Evolutionary conservation across 2,888 invertebrate species (phyloP).

Genomic region (Mythimna ferrago): DNA sequence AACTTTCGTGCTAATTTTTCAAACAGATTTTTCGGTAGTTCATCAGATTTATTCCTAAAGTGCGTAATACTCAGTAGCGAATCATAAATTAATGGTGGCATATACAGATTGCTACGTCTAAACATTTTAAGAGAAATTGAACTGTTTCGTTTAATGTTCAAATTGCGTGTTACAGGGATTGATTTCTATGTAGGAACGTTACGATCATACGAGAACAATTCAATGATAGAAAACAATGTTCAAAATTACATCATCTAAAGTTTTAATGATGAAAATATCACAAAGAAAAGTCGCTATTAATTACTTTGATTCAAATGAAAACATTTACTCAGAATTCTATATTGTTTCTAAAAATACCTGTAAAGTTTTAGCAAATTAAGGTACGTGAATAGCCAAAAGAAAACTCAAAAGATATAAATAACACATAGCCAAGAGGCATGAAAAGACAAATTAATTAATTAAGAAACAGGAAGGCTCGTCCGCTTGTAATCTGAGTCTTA

Average conservation of each 20-base stretch:
- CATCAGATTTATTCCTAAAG: too few relatives aligned
- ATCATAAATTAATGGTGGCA: too few relatives aligned
- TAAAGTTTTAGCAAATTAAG: background rate
- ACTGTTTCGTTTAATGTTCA: background rate
- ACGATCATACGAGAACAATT: background rate
- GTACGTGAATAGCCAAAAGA: background rate
- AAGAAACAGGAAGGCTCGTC: background rate
- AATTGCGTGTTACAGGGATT: background rate
- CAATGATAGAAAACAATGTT: background rate
- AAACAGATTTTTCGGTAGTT: too few relatives aligned
- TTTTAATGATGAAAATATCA: background rate
- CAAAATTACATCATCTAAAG: background rate
- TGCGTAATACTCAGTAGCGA: too few relatives aligned
- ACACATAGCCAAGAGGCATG: constrained; percentile 4
- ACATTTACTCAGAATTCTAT: constrained; percentile 14
- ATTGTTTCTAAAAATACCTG: constrained; percentile 12
- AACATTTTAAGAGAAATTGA: background rate
- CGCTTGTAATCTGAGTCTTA: constrained; percentile 24
- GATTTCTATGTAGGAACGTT: background rate
- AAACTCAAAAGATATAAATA: constrained; percentile 2
- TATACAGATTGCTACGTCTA: too few relatives aligned
- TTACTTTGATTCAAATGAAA: constrained; percentile 1
- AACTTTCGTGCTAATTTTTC: too few relatives aligned
- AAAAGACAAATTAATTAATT: constrained; percentile 16
- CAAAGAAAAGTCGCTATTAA: background rate